Conservation (phyloP, 2,113 vertebrate genomes). For the Pollachius pollachius region DNA sequence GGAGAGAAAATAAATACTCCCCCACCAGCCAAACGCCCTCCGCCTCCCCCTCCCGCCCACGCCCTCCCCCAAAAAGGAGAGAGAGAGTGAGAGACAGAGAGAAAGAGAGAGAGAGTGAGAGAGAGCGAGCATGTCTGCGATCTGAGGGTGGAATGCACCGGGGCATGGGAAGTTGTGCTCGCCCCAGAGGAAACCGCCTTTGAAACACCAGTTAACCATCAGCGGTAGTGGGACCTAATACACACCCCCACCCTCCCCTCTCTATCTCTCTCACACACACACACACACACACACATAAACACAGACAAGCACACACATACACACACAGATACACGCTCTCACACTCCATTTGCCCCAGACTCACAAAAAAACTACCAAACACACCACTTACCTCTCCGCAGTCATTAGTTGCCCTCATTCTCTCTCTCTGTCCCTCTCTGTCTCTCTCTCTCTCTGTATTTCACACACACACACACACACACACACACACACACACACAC, state of each 20-base stretch:
- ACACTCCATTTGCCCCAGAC: background rate
- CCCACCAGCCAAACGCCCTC: slow-evolving; percentile 11
- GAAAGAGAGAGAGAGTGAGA: too few species aligned
- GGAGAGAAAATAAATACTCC: slow-evolving; percentile 65
- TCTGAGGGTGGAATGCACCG: slow-evolving; percentile 80
- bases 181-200: slow-evolving; percentile 79
- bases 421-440: background rate
- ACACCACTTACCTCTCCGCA: background rate
- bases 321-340: too few species aligned
- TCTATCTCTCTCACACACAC: background rate
- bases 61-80: background rate
- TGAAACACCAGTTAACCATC: slow-evolving; percentile 80
- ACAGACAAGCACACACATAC: too few species aligned
- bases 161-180: slow-evolving; percentile 85
- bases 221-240: slow-evolving; percentile 41
- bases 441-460: background rate
- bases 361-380: slow-evolving; percentile 24
- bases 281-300: too few species aligned
- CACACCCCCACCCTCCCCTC: slow-evolving; percentile 18
- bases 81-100: too few species aligned
- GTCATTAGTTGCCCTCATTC: slow-evolving; percentile 8
- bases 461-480: too few species aligned
- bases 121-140: slow-evolving; percentile 74
- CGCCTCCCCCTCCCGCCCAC: background rate
- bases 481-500: too few species aligned